Percentiles rank a stretch among this genome's conserved stretches.
Conservation (phyloP, 1,140 invertebrate species). For the Latrodectus geometricus region DNA sequence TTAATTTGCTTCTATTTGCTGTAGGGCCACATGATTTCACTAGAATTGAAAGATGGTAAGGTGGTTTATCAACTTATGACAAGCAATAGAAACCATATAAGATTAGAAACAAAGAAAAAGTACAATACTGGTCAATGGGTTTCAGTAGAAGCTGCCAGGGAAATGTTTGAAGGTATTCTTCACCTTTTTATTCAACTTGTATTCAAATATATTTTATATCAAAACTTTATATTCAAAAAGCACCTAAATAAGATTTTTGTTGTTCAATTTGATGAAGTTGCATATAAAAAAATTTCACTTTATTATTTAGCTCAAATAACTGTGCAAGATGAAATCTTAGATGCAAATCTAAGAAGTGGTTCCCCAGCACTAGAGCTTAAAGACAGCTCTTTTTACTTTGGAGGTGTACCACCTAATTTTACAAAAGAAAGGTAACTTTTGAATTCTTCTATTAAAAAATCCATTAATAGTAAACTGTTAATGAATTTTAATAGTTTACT, state of each 20-base stretch:
- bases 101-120: conserved; percentile 76
- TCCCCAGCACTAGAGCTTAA: conserved; percentile 75
- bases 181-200: no score
- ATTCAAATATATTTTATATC: no score
- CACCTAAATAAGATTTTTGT: no score
- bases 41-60: conserved; percentile 81
- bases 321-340: conserved; percentile 78
- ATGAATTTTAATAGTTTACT: no score
- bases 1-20: no score
- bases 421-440: conserved; percentile 63
- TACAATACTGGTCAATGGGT: conserved; percentile 87
- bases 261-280: no score
- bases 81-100: conserved; percentile 68
- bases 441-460: no score
- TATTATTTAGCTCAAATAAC: conserved; percentile 71
- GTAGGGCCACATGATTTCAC: conserved; percentile 83
- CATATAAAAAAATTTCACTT: not conserved
- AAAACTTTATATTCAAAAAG: no score
- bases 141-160: conserved; percentile 76
- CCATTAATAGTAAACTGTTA: no score
- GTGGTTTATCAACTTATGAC: conserved; percentile 78
- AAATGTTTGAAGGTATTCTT: conserved; percentile 67
- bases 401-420: conserved; percentile 82
- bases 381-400: conserved; percentile 75
- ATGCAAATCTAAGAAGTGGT: conserved; percentile 71